Percentiles rank a stretch among this genome's conserved stretches.
Evolutionary conservation across 2,113 vertebrate species (phyloP).

Genomic region (Alethe castanea): DNA sequence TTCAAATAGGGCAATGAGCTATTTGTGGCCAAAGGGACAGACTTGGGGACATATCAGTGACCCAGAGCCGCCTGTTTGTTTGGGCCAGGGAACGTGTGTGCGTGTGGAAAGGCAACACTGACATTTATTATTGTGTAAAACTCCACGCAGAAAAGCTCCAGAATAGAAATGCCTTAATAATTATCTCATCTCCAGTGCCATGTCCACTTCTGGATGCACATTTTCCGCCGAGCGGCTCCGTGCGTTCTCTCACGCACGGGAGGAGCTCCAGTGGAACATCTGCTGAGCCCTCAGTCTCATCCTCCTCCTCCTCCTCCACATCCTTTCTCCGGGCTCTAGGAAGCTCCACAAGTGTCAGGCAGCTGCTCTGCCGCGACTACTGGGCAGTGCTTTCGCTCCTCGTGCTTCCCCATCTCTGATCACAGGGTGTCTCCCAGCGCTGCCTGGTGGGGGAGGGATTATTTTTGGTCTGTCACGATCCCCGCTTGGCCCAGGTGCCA

Average conservation of each 20-base stretch:
- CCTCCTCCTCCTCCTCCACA: neutral
- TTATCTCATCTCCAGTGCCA: constrained; percentile 57
- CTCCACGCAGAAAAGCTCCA: constrained; percentile 5
- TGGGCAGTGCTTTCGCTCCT: neutral
- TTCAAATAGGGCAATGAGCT: constrained; percentile 46
- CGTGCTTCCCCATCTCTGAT: constrained; percentile 32
- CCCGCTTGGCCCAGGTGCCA: neutral
- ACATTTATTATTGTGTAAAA: neutral
- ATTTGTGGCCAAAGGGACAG: constrained; percentile 35
- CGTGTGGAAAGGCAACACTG: neutral
- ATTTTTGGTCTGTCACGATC: neutral
- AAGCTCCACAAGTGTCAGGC: constrained; percentile 61
- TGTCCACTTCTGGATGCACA: constrained; percentile 53
- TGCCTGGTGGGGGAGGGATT: neutral
- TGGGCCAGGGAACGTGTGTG: neutral
- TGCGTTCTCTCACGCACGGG: constrained; percentile 62
- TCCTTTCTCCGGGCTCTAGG: neutral
- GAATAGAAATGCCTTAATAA: constrained; percentile 52
- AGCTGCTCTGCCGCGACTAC: constrained; percentile 29
- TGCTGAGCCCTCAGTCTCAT: constrained; percentile 29
- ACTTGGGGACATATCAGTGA: constrained; percentile 32
- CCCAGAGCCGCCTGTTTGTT: neutral
- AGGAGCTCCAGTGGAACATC: constrained; percentile 56
- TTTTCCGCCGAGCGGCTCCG: constrained; percentile 33
- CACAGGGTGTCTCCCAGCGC: neutral